These are phyloP conservation scores for Piezodorus guildinii DNA, from an alignment of 1,140 invertebrate species.

Conservation along the genomic window DNA sequence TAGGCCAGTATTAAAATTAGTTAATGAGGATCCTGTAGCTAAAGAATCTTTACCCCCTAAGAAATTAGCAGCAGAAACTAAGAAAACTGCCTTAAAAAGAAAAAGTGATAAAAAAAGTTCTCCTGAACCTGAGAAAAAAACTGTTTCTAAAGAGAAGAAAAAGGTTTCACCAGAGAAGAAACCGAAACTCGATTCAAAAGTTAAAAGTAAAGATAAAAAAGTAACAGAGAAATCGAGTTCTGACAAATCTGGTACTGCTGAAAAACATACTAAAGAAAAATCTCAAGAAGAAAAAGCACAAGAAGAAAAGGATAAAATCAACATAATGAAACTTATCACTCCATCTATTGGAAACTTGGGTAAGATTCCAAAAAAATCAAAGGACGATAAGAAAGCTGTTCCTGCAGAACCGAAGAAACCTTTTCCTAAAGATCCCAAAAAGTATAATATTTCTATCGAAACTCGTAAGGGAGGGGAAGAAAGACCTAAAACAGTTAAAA, in stretches of 20 bases:
- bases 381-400: slow-evolving; percentile 20
- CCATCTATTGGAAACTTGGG: slow-evolving; percentile 53
- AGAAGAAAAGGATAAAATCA: slow-evolving; percentile 54
- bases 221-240: slow-evolving; percentile 35
- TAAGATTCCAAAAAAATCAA: slow-evolving; percentile 58
- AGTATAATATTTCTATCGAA: slow-evolving; percentile 68
- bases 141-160: slow-evolving; percentile 29
- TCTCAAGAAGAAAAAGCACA: slow-evolving; percentile 36
- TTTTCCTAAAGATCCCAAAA: slow-evolving; percentile 42
- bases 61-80: background rate
- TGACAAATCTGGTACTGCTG: slow-evolving; percentile 29
- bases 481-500: slow-evolving; percentile 74
- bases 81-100: slow-evolving; percentile 18
- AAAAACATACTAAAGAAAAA: slow-evolving; percentile 22
- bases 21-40: slow-evolving; percentile 5
- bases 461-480: slow-evolving; percentile 51
- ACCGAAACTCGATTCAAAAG: slow-evolving; percentile 22
- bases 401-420: slow-evolving; percentile 15
- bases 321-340: slow-evolving; percentile 48
- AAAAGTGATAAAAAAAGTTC: slow-evolving; percentile 12
- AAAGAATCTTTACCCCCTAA: background rate
- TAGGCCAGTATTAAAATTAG: background rate
- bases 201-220: slow-evolving; percentile 34
- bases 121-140: slow-evolving; percentile 21
- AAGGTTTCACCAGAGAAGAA: slow-evolving; percentile 25